Base-by-base conservation (phyloP, 64 coral and sea anemone genomes). In the Stylophora pistillata region DNA sequence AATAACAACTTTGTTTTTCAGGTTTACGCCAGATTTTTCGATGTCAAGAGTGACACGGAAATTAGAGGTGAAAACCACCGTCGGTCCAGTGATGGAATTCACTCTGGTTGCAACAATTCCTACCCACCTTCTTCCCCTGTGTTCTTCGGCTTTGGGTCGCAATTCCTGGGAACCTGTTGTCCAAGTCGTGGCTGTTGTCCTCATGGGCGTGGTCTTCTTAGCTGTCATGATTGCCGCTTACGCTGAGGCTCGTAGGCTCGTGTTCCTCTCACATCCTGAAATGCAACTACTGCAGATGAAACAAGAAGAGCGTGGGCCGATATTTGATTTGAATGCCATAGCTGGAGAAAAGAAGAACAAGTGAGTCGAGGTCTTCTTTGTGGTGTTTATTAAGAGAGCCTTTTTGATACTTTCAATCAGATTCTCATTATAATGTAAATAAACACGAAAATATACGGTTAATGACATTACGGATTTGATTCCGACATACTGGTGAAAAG, bases 1-100 rank as follows among this genome's bases (percentile, higher is more conserved):
- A 47, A 47, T 3, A 47, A 7, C 37, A 47, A 47, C 7, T 47
- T 47, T 47, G 37, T 47, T 47, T 87, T 76, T 71, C 88, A 99
- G 97, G 55, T 99, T 99, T 72, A 99, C 97, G 54, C 97, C 97
- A 26, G 97, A 99, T 70, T 99, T 99, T 57, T 93, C 93, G 60
- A 95, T 99, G 91, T 99, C 97, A 41, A 85, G 93, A 86, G 97
- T 99, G 62, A 95, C 93, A 26, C 91, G 97, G 1, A 90, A 90
- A 62, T 85, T 99, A 23, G 92, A 95, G 90, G 88, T 99, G 54
- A 93, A 89, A 77, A 95, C 90, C 41, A 88, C 97, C 17, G 86
- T 99, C 86, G 97, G 97, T 47, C 91, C 87, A 82, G 79, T 93
- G 1, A 93, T 99, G 89, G 97, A 95, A 57, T 99, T 99, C 85